Conservation (phyloP, 1,140 invertebrate genomes). For the Linepithema humile region DNA sequence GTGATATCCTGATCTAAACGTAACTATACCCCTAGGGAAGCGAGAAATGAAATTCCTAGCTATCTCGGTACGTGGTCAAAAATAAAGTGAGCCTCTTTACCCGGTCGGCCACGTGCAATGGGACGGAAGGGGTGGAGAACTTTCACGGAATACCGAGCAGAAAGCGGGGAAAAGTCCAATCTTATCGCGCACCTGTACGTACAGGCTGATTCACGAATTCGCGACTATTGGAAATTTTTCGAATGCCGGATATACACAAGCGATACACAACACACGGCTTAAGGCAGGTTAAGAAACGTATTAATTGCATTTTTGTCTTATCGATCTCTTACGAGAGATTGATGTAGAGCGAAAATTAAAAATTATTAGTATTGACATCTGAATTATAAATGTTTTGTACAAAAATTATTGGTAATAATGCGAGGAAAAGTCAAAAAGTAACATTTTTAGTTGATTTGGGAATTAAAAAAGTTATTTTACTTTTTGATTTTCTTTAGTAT, state of each 20-base stretch:
- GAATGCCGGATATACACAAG: background rate
- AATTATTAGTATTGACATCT: too few relatives aligned
- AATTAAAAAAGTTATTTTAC: background rate
- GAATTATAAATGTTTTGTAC: too few relatives aligned
- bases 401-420: too few relatives aligned
- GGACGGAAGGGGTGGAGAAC: conserved; percentile 51
- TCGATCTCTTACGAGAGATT: too few relatives aligned
- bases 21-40: conserved; percentile 66
- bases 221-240: background rate
- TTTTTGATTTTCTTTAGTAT: background rate
- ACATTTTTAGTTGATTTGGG: background rate
- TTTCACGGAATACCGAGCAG: conserved; percentile 66
- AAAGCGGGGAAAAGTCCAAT: conserved; percentile 7
- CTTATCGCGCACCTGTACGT: conserved; percentile 3
- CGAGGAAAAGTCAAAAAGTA: background rate
- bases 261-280: background rate
- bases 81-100: conserved; percentile 69
- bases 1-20: conserved; percentile 65
- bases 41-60: conserved; percentile 70
- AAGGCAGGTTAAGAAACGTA: background rate
- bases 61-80: conserved; percentile 71
- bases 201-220: conserved; percentile 7
- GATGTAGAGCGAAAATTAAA: too few relatives aligned
- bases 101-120: conserved; percentile 57
- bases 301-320: too few relatives aligned